A percentile compares a stretch with the other conserved stretches of the same genome.
Evolutionary conservation across 2,888 invertebrate species (phyloP).

Genomic region (Troides oblongomaculatus): DNA sequence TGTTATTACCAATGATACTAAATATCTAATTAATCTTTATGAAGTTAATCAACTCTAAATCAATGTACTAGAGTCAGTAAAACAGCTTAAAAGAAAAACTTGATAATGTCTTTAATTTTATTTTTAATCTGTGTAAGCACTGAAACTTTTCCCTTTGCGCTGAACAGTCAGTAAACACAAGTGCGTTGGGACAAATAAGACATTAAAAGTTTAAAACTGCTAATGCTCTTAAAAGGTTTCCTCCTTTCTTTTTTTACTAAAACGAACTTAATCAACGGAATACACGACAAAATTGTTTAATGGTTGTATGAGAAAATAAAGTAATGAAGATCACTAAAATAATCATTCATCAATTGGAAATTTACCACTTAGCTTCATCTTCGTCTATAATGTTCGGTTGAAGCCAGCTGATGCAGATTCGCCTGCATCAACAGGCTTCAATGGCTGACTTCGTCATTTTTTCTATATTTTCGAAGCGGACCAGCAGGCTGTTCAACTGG

Average conservation of each 20-base stretch:
- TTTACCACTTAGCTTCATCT: too few species aligned
- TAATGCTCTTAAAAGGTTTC: slow-evolving; percentile 23
- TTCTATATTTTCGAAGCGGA: too few species aligned
- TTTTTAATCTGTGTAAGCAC: slow-evolving; percentile 16
- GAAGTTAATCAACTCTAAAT: too few species aligned
- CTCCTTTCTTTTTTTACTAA: background rate
- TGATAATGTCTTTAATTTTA: background rate
- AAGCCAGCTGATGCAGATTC: too few species aligned
- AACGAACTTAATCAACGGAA: background rate
- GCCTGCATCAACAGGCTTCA: too few species aligned
- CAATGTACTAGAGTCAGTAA: too few species aligned
- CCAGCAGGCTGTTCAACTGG: too few species aligned
- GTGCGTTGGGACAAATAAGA: slow-evolving; percentile 16
- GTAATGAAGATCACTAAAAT: background rate
- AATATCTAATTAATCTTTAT: too few species aligned
- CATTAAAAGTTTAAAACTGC: slow-evolving; percentile 20
- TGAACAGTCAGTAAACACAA: slow-evolving; percentile 14
- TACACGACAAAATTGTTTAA: background rate
- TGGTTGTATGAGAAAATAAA: background rate
- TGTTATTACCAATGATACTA: too few species aligned
- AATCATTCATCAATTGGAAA: too few species aligned
- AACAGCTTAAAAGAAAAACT: background rate
- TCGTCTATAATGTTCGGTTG: too few species aligned
- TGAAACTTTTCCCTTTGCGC: background rate
- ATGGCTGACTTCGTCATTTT: too few species aligned